Evolutionary conservation across 2,888 invertebrate species (phyloP).

Genomic region (Hydrotaea diabolus): DNA sequence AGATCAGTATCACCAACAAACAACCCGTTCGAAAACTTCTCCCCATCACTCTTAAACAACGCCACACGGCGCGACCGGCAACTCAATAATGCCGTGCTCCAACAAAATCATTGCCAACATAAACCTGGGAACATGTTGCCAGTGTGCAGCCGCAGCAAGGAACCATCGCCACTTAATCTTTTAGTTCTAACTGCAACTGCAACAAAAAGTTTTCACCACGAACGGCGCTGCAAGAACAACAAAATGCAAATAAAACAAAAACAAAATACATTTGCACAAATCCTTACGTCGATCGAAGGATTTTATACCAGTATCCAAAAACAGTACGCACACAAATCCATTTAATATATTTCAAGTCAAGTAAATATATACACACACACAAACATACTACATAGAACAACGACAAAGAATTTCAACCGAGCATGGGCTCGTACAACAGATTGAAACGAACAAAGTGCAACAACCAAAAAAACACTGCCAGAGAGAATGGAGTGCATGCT

Average conservation of each 20-base stretch:
- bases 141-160: neutral
- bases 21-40: neutral
- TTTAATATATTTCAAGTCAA: neutral
- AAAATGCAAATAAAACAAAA: neutral
- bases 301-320: neutral
- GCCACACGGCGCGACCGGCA: neutral
- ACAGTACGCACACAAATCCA: neutral
- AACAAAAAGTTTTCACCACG: neutral
- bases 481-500: neutral
- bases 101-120: neutral
- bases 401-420: neutral
- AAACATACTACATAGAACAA: too few relatives aligned
- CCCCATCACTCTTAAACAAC: neutral
- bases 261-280: neutral
- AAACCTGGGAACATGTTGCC: slow-evolving; percentile 12
- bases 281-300: neutral
- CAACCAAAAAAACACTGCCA: slow-evolving; percentile 28
- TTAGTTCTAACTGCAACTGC: slow-evolving; percentile 27
- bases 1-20: slow-evolving; percentile 14
- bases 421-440: neutral
- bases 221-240: neutral
- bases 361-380: neutral
- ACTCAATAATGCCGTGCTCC: neutral
- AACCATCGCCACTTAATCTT: neutral
- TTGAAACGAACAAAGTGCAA: slow-evolving; percentile 14